Percentiles rank a stretch among this genome's conserved stretches.
Evolutionary conservation across 2,888 invertebrate species (phyloP).

Genomic region (Synanthedon myopaeformis): DNA sequence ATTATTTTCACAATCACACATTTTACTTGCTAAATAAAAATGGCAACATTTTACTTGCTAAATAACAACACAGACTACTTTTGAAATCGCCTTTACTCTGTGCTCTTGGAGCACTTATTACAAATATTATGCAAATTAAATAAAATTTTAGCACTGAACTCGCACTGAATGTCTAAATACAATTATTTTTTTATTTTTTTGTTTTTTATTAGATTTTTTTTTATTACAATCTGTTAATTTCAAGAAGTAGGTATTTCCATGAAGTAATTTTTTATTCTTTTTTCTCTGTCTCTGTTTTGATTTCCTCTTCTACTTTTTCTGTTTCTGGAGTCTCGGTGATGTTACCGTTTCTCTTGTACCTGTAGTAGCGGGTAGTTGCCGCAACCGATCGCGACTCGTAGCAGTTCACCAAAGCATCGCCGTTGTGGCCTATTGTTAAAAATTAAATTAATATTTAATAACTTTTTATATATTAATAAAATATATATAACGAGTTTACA

Average conservation of each 20-base stretch:
- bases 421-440: conserved; percentile 60
- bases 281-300: conserved; percentile 1
- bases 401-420: conserved; percentile 72
- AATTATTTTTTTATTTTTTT: no score
- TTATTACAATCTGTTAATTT: neutral
- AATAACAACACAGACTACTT: no score
- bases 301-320: conserved; percentile 5
- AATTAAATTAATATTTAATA: neutral
- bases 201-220: no score
- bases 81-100: no score
- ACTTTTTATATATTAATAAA: neutral
- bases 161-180: no score
- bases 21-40: no score
- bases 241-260: neutral
- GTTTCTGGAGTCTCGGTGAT: neutral
- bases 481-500: no score
- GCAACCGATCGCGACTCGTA: conserved; percentile 55
- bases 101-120: no score
- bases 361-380: conserved; percentile 47
- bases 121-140: no score
- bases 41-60: no score
- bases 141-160: no score
- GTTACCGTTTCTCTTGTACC: conserved; percentile 56
- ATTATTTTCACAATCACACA: no score
- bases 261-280: neutral